Evolutionary conservation across 2,888 invertebrate species (phyloP).

Genomic region (Tenthredo amoena): DNA sequence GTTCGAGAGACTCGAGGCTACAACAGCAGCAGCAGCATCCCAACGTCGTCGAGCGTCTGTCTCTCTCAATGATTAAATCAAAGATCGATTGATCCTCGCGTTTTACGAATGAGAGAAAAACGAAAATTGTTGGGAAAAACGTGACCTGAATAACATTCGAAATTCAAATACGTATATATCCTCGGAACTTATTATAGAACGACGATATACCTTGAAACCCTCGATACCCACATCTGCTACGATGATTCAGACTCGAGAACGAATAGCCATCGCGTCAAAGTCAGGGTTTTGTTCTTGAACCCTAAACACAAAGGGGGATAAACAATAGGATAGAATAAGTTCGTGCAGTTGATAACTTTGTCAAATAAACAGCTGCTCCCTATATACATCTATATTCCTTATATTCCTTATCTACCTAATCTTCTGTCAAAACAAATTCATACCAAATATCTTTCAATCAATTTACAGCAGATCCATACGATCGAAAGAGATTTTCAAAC

Average conservation of each 20-base stretch:
- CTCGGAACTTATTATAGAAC: background rate
- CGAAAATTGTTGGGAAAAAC: constrained; percentile 21
- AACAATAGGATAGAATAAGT: constrained; percentile 13
- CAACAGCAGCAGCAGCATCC: background rate
- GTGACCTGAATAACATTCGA: constrained; percentile 33
- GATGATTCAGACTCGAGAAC: constrained; percentile 30
- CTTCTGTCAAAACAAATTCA: constrained; percentile 40
- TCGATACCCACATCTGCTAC: constrained; percentile 1
- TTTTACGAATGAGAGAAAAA: background rate
- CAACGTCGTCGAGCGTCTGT: constrained; percentile 47
- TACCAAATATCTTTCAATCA: constrained; percentile 29
- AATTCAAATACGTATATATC: constrained; percentile 2
- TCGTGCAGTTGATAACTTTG: constrained; percentile 2
- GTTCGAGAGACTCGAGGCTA: constrained; percentile 3
- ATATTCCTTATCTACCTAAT: background rate
- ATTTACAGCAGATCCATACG: constrained; percentile 9
- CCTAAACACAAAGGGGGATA: background rate
- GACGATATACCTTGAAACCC: background rate
- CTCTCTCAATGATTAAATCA: constrained; percentile 29
- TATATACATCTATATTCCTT: background rate
- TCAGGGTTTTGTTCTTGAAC: constrained; percentile 22
- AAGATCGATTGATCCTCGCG: constrained; percentile 47
- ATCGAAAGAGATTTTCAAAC: constrained; percentile 6
- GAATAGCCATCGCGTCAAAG: background rate
- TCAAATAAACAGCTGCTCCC: constrained; percentile 32